Evolutionary conservation across 2,797 vertebrate species (phyloP).

Genomic region (Trachurus trachurus): DNA sequence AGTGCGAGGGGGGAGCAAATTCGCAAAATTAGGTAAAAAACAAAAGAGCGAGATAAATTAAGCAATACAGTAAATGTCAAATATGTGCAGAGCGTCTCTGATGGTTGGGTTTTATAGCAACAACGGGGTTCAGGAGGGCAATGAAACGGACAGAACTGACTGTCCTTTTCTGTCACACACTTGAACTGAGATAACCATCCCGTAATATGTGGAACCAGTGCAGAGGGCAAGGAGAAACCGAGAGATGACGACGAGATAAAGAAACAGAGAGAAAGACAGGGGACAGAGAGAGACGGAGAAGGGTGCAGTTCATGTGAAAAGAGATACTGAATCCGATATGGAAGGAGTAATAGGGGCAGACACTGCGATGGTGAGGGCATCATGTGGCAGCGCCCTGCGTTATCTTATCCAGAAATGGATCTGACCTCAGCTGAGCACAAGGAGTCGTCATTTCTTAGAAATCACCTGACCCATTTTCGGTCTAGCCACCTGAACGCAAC

Average conservation of each 20-base stretch:
- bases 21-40: background rate
- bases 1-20: background rate
- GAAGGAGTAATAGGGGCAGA: conserved; percentile 48
- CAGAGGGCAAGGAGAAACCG: conserved; percentile 30
- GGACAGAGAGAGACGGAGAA: conserved; percentile 23
- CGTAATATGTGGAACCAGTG: conserved; percentile 58
- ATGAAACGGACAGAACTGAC: conserved; percentile 35
- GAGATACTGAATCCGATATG: conserved; percentile 56
- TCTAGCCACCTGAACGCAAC: conserved; percentile 13
- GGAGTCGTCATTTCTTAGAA: conserved; percentile 62
- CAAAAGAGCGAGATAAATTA: conserved; percentile 1
- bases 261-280: conserved; percentile 20
- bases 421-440: conserved; percentile 53
- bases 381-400: conserved; percentile 49
- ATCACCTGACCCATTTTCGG: conserved; percentile 41
- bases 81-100: conserved; percentile 18
- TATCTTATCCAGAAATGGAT: conserved; percentile 68
- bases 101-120: conserved; percentile 39
- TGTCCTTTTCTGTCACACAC: conserved; percentile 52
- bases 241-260: conserved; percentile 18
- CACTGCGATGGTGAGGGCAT: conserved; percentile 46
- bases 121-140: conserved; percentile 21
- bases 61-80: conserved; percentile 30
- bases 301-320: conserved; percentile 40
- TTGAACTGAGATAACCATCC: conserved; percentile 72